Percentiles rank a stretch among this genome's conserved stretches.
Conservation (phyloP, 2,113 vertebrate species). For the Aphyosemion australe region DNA sequence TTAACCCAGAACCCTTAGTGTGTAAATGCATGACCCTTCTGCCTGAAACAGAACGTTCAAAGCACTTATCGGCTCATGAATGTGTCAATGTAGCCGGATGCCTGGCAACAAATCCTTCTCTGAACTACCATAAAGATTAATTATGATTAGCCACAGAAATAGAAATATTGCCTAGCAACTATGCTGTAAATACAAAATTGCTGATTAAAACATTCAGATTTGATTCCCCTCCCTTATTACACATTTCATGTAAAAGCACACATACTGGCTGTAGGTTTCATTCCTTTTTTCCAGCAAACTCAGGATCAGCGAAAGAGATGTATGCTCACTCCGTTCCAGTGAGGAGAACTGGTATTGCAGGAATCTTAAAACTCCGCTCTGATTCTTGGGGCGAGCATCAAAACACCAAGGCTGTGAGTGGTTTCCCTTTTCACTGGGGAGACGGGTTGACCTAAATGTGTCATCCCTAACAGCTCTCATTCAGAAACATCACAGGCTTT, state of each 20-base stretch:
- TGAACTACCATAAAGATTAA: constrained; percentile 35
- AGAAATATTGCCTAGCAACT: constrained; percentile 65
- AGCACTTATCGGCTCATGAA: constrained; percentile 42
- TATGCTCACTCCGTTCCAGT: not conserved
- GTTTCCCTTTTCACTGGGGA: constrained; percentile 28
- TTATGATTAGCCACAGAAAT: constrained; percentile 46
- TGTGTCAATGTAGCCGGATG: constrained; percentile 18
- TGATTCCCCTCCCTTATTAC: not conserved
- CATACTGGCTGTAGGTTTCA: not conserved
- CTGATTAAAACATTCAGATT: constrained; percentile 15
- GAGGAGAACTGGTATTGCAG: too few species aligned
- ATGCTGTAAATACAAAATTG: not conserved
- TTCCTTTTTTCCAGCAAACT: constrained; percentile 3
- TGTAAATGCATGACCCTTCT: not conserved
- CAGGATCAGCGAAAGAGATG: not conserved
- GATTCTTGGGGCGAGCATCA: not conserved
- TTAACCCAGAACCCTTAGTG: constrained; percentile 4
- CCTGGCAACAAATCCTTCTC: constrained; percentile 58
- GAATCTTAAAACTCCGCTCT: not conserved
- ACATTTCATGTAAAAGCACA: not conserved
- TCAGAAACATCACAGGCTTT: constrained; percentile 36
- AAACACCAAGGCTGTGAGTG: constrained; percentile 10
- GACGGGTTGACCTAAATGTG: constrained; percentile 53
- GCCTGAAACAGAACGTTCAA: constrained; percentile 19
- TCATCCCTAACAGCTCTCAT: constrained; percentile 45